Evolutionary conservation across 2,797 vertebrate genomes (phyloP).

Genomic region (Pempheris klunzingeri): DNA sequence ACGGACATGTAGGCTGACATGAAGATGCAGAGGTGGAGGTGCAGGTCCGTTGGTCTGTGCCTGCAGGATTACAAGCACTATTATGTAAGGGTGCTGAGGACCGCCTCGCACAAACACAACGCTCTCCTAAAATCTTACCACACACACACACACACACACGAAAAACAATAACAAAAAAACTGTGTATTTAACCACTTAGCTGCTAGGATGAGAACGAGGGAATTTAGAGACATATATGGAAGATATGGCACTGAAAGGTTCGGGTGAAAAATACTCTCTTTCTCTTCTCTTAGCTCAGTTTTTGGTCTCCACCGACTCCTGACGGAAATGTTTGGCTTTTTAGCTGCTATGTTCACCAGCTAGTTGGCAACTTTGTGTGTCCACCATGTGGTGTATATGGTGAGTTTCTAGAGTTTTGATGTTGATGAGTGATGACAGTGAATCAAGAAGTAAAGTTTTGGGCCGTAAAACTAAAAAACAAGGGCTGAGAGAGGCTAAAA

Average conservation of each 20-base stretch:
- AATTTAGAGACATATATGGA: conserved; percentile 24
- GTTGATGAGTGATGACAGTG: not conserved
- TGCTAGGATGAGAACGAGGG: conserved; percentile 41
- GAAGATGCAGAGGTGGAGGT: conserved; percentile 61
- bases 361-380: too few species aligned
- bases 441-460: not conserved
- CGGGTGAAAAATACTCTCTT: conserved; percentile 8
- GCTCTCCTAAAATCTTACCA: conserved; percentile 48
- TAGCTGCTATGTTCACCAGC: not conserved
- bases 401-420: not conserved
- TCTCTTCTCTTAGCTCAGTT: not conserved
- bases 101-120: conserved; percentile 44
- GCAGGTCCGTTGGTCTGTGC: conserved; percentile 55
- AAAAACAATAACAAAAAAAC: conserved; percentile 9
- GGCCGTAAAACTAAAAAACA: not conserved
- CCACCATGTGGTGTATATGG: not conserved
- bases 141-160: conserved; percentile 32
- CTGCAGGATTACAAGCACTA: conserved; percentile 67
- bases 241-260: conserved; percentile 11
- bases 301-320: not conserved
- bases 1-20: conserved; percentile 30
- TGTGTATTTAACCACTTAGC: conserved; percentile 38
- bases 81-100: conserved; percentile 67
- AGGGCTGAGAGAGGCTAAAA: not conserved
- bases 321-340: not conserved